Conservation (phyloP, 2,113 vertebrate genomes). For the Microtus pennsylvanicus region DNA sequence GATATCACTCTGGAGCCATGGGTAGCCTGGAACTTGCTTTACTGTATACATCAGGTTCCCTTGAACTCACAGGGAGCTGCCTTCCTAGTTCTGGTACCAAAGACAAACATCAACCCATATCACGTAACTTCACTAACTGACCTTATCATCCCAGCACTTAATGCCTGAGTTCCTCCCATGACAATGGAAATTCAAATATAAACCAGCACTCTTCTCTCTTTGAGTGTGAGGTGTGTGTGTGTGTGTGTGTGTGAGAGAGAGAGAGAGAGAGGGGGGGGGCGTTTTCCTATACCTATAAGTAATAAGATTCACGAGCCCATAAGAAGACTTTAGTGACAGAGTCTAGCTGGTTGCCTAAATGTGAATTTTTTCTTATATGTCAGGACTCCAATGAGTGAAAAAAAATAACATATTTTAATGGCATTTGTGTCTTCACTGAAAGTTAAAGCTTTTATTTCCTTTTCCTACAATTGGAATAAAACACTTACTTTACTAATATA, state of each 20-base stretch:
- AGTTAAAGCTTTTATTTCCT: not conserved
- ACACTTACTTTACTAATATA: not conserved
- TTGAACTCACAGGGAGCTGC: not conserved
- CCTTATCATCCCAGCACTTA: too few relatives aligned
- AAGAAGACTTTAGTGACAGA: not conserved
- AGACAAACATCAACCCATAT: not conserved
- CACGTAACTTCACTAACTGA: not conserved
- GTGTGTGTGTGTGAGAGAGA: too few relatives aligned
- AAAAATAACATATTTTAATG: not conserved
- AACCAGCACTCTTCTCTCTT: not conserved
- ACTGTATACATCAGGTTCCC: not conserved
- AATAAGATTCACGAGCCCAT: not conserved
- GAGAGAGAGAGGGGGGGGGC: too few relatives aligned
- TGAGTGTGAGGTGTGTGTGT: not conserved
- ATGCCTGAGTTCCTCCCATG: not conserved
- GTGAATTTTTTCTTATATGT: not conserved
- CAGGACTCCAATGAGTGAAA: not conserved
- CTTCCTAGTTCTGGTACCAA: too few relatives aligned
- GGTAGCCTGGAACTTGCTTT: not conserved
- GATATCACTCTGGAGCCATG: not conserved
- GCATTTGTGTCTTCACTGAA: not conserved
- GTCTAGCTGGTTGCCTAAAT: not conserved
- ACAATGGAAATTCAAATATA: not conserved
- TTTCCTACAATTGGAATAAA: slow-evolving; percentile 14
- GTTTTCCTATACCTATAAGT: not conserved